Conservation (phyloP, 2,888 invertebrate genomes). For the Odontomyia ornata region DNA sequence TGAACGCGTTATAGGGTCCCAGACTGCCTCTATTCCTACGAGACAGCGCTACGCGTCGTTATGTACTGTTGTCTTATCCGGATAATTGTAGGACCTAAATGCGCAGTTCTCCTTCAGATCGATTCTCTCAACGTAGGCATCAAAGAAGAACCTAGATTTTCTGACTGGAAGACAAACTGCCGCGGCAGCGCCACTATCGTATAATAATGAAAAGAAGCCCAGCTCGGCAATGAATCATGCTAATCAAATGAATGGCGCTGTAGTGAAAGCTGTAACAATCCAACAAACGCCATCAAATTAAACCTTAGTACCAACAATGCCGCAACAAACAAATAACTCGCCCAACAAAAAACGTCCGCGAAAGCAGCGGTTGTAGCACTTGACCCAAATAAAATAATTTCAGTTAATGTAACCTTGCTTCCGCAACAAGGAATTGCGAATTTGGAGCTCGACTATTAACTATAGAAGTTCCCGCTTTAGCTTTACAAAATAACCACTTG, state of each 20-base stretch:
- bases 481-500: constrained; percentile 76
- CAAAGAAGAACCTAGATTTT: no score
- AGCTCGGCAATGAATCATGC: constrained; percentile 41
- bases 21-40: no score
- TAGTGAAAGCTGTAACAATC: constrained; percentile 32
- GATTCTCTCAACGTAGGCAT: no score
- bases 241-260: constrained; percentile 49
- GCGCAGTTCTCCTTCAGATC: no score
- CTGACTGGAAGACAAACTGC: constrained; percentile 56
- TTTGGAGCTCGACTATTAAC: constrained; percentile 76
- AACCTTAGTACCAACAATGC: constrained; percentile 49
- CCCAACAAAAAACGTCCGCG: constrained; percentile 56
- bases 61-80: no score
- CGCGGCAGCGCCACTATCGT: constrained; percentile 57
- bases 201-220: constrained; percentile 51
- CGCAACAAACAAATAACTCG: constrained; percentile 54
- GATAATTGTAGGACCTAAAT: no score
- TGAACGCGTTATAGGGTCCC: no score
- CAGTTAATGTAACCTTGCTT: constrained; percentile 78
- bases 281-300: constrained; percentile 49
- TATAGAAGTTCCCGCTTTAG: constrained; percentile 90
- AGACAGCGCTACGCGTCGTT: no score
- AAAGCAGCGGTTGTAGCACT: constrained; percentile 63
- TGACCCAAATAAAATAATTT: constrained; percentile 68
- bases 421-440: constrained; percentile 78